A percentile compares a stretch with the other conserved stretches of the same genome.
Evolutionary conservation across 1,140 invertebrate genomes (phyloP).

Genomic region (Nymphalis io): DNA sequence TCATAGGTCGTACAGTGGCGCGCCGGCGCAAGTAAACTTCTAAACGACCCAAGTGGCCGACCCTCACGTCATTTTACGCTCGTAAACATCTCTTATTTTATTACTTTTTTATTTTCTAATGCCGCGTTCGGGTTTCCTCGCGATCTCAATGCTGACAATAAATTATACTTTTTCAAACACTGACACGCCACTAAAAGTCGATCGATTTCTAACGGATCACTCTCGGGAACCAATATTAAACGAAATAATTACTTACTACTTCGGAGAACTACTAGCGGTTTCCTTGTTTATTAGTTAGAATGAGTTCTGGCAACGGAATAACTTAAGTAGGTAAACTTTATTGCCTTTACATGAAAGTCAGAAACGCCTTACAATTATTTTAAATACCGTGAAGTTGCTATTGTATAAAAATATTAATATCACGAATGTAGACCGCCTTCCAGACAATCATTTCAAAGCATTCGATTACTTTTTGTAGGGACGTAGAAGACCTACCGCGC

Average conservation of each 20-base stretch:
- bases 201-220: slow-evolving; percentile 80
- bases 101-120: slow-evolving; percentile 79
- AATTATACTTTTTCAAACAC: slow-evolving; percentile 78
- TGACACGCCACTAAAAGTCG: slow-evolving; percentile 79
- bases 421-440: slow-evolving; percentile 3
- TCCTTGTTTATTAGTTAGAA: slow-evolving; percentile 77
- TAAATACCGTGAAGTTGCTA: slow-evolving; percentile 32
- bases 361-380: slow-evolving; percentile 26
- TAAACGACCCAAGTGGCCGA: slow-evolving; percentile 58
- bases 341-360: slow-evolving; percentile 31
- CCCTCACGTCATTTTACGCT: slow-evolving; percentile 76
- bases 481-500: slow-evolving; percentile 63
- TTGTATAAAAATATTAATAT: slow-evolving; percentile 33
- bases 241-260: slow-evolving; percentile 68
- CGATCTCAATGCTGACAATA: slow-evolving; percentile 77
- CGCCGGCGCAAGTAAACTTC: slow-evolving; percentile 53
- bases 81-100: slow-evolving; percentile 78
- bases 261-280: slow-evolving; percentile 70
- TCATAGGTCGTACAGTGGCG: slow-evolving; percentile 27
- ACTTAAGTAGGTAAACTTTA: slow-evolving; percentile 39
- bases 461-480: slow-evolving; percentile 54
- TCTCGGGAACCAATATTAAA: slow-evolving; percentile 71
- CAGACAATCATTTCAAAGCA: slow-evolving; percentile 39
- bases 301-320: slow-evolving; percentile 63
- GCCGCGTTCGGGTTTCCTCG: slow-evolving; percentile 74